phyloP scores from a whole-genome alignment of 2,797 vertebrate species.

The Darevskia mixta region DNA sequence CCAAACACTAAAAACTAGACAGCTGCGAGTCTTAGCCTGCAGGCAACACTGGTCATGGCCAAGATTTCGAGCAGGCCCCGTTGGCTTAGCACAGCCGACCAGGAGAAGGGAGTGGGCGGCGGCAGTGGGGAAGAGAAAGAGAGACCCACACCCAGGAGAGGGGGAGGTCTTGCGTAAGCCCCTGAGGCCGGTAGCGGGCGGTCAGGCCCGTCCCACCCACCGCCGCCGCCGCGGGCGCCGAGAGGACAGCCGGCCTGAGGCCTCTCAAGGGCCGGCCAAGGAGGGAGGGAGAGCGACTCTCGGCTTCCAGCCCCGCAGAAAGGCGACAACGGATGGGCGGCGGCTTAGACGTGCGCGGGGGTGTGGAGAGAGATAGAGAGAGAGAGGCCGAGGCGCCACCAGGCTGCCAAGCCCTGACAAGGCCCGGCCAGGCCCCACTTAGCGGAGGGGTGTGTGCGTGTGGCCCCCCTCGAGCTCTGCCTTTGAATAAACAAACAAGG shows the following conservation, averaged over 20 bases:
- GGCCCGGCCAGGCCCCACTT: not conserved
- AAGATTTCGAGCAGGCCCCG: not conserved
- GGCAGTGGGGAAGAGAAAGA: too few species aligned
- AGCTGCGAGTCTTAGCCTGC: not conserved
- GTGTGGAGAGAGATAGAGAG: not conserved
- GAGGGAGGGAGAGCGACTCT: not conserved
- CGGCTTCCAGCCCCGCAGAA: not conserved
- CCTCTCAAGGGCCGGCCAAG: not conserved
- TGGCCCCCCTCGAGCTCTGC: not conserved
- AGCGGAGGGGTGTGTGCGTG: too few species aligned
- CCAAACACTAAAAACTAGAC: too few species aligned
- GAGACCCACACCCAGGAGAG: too few species aligned
- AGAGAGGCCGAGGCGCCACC: not conserved
- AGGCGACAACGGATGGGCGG: not conserved
- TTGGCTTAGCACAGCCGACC: not conserved
- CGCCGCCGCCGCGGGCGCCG: not conserved
- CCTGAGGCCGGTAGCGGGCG: not conserved
- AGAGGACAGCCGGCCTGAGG: not conserved
- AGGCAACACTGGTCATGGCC: not conserved
- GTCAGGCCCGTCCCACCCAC: not conserved
- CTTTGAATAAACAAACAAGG: not conserved
- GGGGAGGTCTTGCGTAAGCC: not conserved
- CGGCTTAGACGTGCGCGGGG: not conserved
- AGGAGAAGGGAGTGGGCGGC: not conserved
- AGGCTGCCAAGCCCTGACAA: not conserved